Conservation (phyloP, 2,888 invertebrate genomes). For the Drosophila aldrichi region DNA sequence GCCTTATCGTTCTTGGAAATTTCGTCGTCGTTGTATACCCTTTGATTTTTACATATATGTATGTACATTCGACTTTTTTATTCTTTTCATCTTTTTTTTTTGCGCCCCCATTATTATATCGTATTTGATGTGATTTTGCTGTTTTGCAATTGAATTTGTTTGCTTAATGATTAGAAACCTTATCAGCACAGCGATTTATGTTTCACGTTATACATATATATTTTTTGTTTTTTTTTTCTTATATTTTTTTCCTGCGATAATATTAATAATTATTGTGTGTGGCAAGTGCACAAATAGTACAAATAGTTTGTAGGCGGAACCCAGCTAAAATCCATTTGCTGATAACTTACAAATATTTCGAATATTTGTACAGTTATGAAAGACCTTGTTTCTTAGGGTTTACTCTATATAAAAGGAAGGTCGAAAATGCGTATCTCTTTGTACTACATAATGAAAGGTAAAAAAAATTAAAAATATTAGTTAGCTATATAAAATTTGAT, state of each 20-base stretch:
- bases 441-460: not conserved
- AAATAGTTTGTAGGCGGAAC: slow-evolving; percentile 23
- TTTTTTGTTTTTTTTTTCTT: slow-evolving; percentile 7
- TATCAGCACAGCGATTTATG: slow-evolving; percentile 49
- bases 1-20: slow-evolving; percentile 70
- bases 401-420: not conserved
- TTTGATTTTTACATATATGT: slow-evolving; percentile 9
- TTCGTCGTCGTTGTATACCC: slow-evolving; percentile 41
- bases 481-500: not conserved
- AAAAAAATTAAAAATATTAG: no score
- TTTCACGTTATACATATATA: slow-evolving; percentile 12
- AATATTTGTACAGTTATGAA: slow-evolving; percentile 46
- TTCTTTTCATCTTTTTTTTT: not conserved
- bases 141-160: slow-evolving; percentile 68
- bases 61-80: not conserved
- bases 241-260: slow-evolving; percentile 46
- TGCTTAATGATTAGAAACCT: slow-evolving; percentile 55
- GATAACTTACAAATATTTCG: slow-evolving; percentile 49
- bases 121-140: slow-evolving; percentile 56
- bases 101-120: slow-evolving; percentile 50
- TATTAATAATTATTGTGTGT: slow-evolving; percentile 50
- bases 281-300: slow-evolving; percentile 47
- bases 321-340: slow-evolving; percentile 16
- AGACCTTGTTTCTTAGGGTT: slow-evolving; percentile 38
- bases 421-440: not conserved